Evolutionary conservation across 2,888 invertebrate genomes (phyloP), one percentile per base, ranked within the genome.

Genomic region (Chymomyza caudatula): DNA sequence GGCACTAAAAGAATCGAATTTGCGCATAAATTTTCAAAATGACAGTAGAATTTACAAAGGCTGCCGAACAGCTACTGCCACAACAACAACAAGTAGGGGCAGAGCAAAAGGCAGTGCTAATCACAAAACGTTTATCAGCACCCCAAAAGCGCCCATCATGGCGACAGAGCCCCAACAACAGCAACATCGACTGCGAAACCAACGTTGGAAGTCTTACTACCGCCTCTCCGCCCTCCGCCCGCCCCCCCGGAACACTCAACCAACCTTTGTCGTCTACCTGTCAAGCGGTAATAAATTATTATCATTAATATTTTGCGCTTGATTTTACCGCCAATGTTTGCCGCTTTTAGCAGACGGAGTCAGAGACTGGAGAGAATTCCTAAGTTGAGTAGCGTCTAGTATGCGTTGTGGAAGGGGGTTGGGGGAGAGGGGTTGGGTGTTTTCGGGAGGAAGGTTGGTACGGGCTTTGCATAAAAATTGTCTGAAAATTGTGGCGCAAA

Each of bases 281-380:
- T 78, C 78, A 78, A 69, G 76, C 66, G 66, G 67, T 77, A 76
- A 78, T 78, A 79, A 78, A 78, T 78, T 78, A 78, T 78, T 78
- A 78, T 78, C 79, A 79, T 78, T 79, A 78, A 79, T 78, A 79
- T 79, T 79, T 78, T 78, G 75, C 75, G 73, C 77, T 79, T 79
- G 79, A 74, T 77, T 77, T 78, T 77, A 73, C 64, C 67, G 37
- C 43, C 57, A 53, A 63, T n/a, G 25, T n/a, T 13, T 49, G 52
- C 42, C 43, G 23, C 59, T n/a, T n/a, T n/a, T 22, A 29, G 57
- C 57, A 58, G 59, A 69, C 65, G 71, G 52, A 53, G 67, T 52
- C 59, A 51, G 61, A 60, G 61, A 25, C 23, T 23, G 5, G 5
- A 54, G 29, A 49, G 63, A 25, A 53, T 19, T 47, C 52, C 11